Evolutionary conservation across 2,113 vertebrate genomes (phyloP).

Genomic region (Isurus oxyrinchus): DNA sequence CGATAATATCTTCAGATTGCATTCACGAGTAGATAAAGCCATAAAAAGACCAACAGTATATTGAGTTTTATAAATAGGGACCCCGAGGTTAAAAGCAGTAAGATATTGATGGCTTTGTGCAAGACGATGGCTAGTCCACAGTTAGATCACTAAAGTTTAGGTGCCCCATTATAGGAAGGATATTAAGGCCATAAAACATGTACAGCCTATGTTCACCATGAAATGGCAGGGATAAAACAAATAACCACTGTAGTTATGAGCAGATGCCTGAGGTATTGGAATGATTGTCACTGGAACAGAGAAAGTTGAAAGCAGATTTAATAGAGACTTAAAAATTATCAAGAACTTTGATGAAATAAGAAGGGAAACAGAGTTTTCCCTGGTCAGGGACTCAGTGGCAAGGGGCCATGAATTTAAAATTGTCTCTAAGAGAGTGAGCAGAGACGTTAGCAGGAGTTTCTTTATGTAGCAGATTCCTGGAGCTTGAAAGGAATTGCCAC

Average conservation of each 20-base stretch:
- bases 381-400: neutral
- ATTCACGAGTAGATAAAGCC: neutral
- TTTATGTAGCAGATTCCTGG: neutral
- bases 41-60: neutral
- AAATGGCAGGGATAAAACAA: neutral
- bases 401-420: neutral
- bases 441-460: neutral
- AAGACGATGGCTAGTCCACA: neutral
- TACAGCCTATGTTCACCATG: neutral
- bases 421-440: neutral
- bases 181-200: neutral
- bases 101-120: neutral
- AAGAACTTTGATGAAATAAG: neutral
- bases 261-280: neutral
- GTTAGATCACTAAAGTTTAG: neutral
- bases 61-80: neutral
- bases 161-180: neutral
- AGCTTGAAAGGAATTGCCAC: neutral
- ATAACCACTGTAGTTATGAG: neutral
- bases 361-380: neutral
- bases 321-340: neutral
- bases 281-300: neutral
- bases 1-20: neutral
- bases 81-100: neutral
- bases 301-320: neutral